Percentiles rank a stretch among this genome's conserved stretches.
Conservation (phyloP, 2,888 invertebrate genomes). For the Lobophora halterata region DNA sequence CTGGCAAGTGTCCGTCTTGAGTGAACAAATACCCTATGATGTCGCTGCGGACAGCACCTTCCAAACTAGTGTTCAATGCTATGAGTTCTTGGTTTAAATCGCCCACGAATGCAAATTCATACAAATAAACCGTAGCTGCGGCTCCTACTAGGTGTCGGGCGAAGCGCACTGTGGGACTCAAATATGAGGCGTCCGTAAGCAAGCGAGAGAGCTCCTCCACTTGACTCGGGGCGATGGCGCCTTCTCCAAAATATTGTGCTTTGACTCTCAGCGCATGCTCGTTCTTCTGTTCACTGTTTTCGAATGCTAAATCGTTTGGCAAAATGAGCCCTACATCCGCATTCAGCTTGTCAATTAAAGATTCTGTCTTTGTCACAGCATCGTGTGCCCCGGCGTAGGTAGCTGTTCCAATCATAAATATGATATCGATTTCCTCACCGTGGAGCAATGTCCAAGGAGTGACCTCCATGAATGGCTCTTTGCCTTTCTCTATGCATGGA, state of each 20-base stretch:
- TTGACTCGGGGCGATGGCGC: constrained; percentile 36
- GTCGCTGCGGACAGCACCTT: constrained; percentile 78
- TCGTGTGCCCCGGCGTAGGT: constrained; percentile 54
- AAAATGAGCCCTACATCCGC: constrained; percentile 39
- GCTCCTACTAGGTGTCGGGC: constrained; percentile 48
- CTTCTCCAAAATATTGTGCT: constrained; percentile 49
- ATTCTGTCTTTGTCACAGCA: constrained; percentile 40
- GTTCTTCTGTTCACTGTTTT: constrained; percentile 29
- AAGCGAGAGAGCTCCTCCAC: constrained; percentile 43
- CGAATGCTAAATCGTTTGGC: constrained; percentile 55
- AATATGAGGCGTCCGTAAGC: constrained; percentile 55
- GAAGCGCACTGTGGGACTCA: constrained; percentile 51
- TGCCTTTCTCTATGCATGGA: constrained; percentile 52
- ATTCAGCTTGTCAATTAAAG: constrained; percentile 43
- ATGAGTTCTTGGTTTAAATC: constrained; percentile 65
- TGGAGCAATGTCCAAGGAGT: constrained; percentile 53
- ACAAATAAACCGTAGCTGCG: constrained; percentile 74
- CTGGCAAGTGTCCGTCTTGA: constrained; percentile 33
- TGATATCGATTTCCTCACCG: constrained; percentile 34
- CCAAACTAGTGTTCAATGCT: constrained; percentile 50
- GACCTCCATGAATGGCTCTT: constrained; percentile 43
- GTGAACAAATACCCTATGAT: constrained; percentile 76
- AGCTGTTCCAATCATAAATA: constrained; percentile 58
- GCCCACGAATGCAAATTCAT: constrained; percentile 79
- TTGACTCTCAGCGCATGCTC: constrained; percentile 40